Percentiles rank a stretch among this genome's conserved stretches.
Conservation (phyloP, 1,140 invertebrate genomes). For the Ips typographus region DNA sequence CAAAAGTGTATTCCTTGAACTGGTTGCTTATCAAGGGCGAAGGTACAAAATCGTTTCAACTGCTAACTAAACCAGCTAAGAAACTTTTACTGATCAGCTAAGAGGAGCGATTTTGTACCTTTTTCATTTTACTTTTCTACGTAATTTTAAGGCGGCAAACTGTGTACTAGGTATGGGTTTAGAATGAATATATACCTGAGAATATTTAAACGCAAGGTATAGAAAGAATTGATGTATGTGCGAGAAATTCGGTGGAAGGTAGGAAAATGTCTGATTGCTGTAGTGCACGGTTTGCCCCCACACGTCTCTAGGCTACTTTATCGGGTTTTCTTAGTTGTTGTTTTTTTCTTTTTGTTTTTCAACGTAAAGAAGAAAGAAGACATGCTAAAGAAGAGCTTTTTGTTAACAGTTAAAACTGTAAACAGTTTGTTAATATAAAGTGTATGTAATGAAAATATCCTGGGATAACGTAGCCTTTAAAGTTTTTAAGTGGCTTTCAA, state of each 20-base stretch:
- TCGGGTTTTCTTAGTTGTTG: conserved; percentile 16
- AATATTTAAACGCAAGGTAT: conserved; percentile 37
- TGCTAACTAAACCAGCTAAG: too few species aligned
- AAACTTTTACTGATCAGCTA: background rate
- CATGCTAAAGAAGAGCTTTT: conserved; percentile 8
- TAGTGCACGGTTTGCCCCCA: conserved; percentile 46
- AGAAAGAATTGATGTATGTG: conserved; percentile 41
- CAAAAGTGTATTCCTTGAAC: conserved; percentile 9
- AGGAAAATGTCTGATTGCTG: conserved; percentile 38
- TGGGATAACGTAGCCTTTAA: conserved; percentile 41
- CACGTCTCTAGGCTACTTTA: conserved; percentile 44
- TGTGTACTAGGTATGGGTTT: conserved; percentile 42
- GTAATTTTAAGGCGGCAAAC: conserved; percentile 38
- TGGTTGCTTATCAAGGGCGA: conserved; percentile 20
- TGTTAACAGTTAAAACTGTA: conserved; percentile 3
- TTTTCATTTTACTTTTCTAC: conserved; percentile 26
- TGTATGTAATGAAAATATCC: conserved; percentile 6
- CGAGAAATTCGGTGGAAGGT: conserved; percentile 34
- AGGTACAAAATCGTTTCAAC: conserved; percentile 31
- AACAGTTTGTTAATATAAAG: background rate
- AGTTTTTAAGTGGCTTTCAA: conserved; percentile 46
- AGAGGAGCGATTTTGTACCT: conserved; percentile 23
- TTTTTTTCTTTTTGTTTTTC: conserved; percentile 5
- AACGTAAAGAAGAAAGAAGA: conserved; percentile 17
- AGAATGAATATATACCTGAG: conserved; percentile 38